Percentiles rank a stretch among this genome's conserved stretches.
phyloP scores from a whole-genome alignment of 2,113 vertebrate species.

The Propithecus coquereli region DNA sequence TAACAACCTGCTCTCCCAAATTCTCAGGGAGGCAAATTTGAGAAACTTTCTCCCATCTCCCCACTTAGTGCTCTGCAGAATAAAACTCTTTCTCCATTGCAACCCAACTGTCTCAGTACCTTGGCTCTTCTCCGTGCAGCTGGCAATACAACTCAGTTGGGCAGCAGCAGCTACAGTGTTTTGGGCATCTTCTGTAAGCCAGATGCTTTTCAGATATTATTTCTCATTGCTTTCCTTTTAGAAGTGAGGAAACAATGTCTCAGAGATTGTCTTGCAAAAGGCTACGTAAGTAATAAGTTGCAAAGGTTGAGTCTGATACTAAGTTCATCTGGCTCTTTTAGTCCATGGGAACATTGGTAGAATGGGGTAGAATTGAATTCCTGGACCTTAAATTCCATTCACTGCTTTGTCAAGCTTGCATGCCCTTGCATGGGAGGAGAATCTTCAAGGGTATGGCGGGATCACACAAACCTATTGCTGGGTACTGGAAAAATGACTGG shows the following conservation, averaged over 20 bases:
- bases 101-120: too few relatives aligned
- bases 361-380: neutral
- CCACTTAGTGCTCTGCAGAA: too few relatives aligned
- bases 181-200: neutral
- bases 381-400: neutral
- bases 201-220: neutral
- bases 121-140: too few relatives aligned
- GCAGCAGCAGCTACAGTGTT: neutral
- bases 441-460: neutral
- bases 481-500: neutral
- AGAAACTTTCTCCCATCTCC: too few relatives aligned
- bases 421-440: neutral
- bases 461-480: neutral
- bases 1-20: too few relatives aligned
- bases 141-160: too few relatives aligned
- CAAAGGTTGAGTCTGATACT: constrained; percentile 6
- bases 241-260: neutral
- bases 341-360: neutral
- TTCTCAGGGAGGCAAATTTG: too few relatives aligned
- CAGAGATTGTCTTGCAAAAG: neutral
- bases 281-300: neutral
- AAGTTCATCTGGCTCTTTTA: neutral
- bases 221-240: neutral
- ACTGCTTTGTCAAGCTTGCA: neutral
- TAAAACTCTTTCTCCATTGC: too few relatives aligned